These are phyloP conservation scores for Bufo gargarizans DNA, from an alignment of 2,113 vertebrate species.

Conservation along the genomic window DNA sequence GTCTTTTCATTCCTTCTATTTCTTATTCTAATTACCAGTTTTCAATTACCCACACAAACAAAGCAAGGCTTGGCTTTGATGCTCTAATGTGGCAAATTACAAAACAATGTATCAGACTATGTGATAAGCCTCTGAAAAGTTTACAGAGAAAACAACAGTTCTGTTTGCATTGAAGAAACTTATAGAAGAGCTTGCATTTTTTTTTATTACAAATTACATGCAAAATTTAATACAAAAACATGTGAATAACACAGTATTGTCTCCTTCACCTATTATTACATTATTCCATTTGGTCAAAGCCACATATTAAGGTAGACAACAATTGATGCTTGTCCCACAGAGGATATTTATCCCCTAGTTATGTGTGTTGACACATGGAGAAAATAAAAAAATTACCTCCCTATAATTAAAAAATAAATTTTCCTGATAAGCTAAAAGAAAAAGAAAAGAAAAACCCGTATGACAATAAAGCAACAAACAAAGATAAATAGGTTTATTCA, in stretches of 20 bases:
- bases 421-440: no score
- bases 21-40: slow-evolving; percentile 37
- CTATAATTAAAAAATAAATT: no score
- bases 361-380: no score
- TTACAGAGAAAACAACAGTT: slow-evolving; percentile 29
- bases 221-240: neutral
- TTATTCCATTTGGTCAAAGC: neutral
- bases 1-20: slow-evolving; percentile 47
- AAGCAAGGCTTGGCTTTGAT: slow-evolving; percentile 55
- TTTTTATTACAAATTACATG: slow-evolving; percentile 1
- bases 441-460: no score
- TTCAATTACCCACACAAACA: slow-evolving; percentile 34
- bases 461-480: no score
- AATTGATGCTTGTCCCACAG: no score
- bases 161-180: slow-evolving; percentile 33
- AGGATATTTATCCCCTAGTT: no score
- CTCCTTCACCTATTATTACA: neutral
- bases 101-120: slow-evolving; percentile 40
- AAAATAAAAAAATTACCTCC: no score
- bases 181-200: neutral
- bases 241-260: neutral
- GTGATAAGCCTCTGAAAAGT: slow-evolving; percentile 44
- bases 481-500: no score
- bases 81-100: slow-evolving; percentile 55
- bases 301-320: neutral